Evolutionary conservation across 1,140 invertebrate genomes (phyloP).

Genomic region (Drosophila obscura): DNA sequence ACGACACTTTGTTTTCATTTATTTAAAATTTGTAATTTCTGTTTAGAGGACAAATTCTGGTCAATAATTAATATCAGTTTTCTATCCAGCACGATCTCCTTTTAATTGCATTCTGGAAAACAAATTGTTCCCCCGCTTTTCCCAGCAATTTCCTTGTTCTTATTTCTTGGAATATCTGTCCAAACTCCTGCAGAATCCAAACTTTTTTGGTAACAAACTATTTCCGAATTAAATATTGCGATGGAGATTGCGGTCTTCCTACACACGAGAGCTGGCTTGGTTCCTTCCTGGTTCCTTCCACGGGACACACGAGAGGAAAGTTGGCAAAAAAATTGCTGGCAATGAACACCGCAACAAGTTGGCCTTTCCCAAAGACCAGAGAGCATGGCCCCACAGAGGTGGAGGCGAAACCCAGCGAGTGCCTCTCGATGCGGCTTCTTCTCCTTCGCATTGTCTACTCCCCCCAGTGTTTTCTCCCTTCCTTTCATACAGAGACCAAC

Average conservation of each 20-base stretch:
- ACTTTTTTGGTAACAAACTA: constrained; percentile 11
- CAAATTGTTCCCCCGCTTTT: too few relatives aligned
- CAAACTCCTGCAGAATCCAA: background rate
- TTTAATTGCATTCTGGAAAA: too few relatives aligned
- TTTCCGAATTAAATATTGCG: background rate
- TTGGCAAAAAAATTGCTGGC: constrained; percentile 31
- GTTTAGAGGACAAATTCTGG: too few relatives aligned
- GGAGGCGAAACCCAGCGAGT: too few relatives aligned
- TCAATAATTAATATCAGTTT: too few relatives aligned
- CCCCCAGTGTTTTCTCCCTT: background rate
- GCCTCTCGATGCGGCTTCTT: background rate
- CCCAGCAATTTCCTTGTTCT: too few relatives aligned
- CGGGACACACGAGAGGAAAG: background rate
- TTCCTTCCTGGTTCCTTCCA: background rate
- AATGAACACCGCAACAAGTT: constrained; percentile 44
- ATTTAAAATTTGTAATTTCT: too few relatives aligned
- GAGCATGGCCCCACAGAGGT: background rate
- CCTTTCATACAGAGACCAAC: background rate
- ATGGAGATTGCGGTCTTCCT: background rate
- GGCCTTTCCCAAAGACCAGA: constrained; percentile 4
- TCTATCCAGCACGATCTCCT: too few relatives aligned
- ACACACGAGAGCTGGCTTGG: constrained; percentile 7
- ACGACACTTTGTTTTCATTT: too few relatives aligned
- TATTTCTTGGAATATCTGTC: background rate
- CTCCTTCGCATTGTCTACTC: too few relatives aligned